These are phyloP conservation scores for Palaemon carinicauda DNA, from an alignment of 1,140 invertebrate genomes.

Conservation along the genomic window DNA sequence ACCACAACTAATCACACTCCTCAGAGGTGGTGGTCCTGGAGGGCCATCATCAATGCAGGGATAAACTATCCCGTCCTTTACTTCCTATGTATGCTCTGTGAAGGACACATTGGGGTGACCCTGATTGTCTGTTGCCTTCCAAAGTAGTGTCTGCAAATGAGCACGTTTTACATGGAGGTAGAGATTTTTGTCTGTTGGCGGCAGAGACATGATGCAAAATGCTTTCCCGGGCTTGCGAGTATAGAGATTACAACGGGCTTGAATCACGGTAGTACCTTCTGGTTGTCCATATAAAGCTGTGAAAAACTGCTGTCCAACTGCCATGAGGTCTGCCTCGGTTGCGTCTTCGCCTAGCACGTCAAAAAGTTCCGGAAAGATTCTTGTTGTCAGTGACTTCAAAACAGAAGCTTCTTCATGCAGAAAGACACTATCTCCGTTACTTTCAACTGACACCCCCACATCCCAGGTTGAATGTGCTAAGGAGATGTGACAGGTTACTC, in stretches of 20 bases:
- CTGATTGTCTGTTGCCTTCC: not conserved
- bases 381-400: not conserved
- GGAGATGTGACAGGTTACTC: not conserved
- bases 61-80: not conserved
- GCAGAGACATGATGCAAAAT: not conserved
- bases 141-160: not conserved
- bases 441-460: not conserved
- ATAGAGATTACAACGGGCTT: too few relatives aligned
- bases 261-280: too few relatives aligned
- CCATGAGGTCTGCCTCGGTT: too few relatives aligned
- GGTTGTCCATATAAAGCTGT: too few relatives aligned
- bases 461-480: not conserved
- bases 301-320: too few relatives aligned
- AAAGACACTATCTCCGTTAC: not conserved
- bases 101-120: not conserved
- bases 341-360: too few relatives aligned
- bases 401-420: not conserved
- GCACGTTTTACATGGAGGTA: too few relatives aligned
- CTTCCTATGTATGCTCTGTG: too few relatives aligned
- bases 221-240: not conserved
- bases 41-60: not conserved
- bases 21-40: too few relatives aligned
- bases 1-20: too few relatives aligned
- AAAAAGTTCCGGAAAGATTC: not conserved
- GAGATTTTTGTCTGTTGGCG: not conserved